Conservation (phyloP, 2,113 vertebrate genomes). For the Mohoua ochrocephala region DNA sequence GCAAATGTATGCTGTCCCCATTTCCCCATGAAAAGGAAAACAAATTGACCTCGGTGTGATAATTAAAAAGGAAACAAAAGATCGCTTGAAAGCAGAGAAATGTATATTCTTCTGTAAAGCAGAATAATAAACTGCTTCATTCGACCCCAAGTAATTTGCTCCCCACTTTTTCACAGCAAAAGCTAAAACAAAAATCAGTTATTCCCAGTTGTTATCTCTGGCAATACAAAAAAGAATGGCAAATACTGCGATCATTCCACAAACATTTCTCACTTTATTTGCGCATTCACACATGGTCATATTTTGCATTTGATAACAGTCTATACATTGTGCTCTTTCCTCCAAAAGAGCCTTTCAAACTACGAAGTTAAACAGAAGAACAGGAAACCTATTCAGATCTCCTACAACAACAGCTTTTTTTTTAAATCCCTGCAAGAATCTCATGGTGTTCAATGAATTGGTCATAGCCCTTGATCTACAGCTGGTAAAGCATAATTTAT, state of each 20-base stretch:
- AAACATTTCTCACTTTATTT: constrained; percentile 51
- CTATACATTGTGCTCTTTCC: not conserved
- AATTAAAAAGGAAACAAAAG: constrained; percentile 46
- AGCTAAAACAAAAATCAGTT: constrained; percentile 5
- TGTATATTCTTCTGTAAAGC: not conserved
- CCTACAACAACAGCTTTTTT: not conserved
- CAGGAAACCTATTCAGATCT: constrained; percentile 3
- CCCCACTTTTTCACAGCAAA: not conserved
- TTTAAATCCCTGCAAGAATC: not conserved
- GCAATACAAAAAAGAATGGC: constrained; percentile 33
- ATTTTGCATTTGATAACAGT: constrained; percentile 47
- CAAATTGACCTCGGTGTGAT: not conserved
- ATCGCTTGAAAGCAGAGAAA: constrained; percentile 7
- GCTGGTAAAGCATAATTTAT: not conserved
- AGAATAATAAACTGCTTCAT: constrained; percentile 22
- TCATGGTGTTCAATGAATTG: not conserved
- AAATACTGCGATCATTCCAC: not conserved
- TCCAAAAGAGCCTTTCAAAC: not conserved
- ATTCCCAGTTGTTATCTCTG: constrained; percentile 38
- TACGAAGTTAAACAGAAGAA: not conserved
- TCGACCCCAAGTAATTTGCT: not conserved
- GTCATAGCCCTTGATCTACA: not conserved
- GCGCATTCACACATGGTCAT: not conserved
- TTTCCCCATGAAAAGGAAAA: constrained; percentile 1
- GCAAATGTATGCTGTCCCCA: not conserved